These are phyloP conservation scores for Priocnemis perturbator DNA, from an alignment of 2,888 invertebrate genomes.

Conservation along the genomic window DNA sequence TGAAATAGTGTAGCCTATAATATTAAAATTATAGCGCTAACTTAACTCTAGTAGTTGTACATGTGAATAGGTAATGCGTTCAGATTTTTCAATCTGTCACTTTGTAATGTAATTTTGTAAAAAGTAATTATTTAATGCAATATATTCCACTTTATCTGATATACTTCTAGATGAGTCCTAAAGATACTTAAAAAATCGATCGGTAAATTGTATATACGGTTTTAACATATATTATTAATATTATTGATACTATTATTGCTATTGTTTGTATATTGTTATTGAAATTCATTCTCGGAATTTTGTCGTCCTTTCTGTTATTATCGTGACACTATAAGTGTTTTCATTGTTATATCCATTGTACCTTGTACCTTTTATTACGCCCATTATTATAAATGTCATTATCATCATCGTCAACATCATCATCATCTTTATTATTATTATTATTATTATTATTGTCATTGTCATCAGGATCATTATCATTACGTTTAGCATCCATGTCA, in stretches of 20 bases:
- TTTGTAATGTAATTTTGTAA: slow-evolving; percentile 75
- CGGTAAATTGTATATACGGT: slow-evolving; percentile 72
- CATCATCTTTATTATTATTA: background rate
- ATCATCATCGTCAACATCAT: background rate
- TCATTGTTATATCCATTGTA: slow-evolving; percentile 24
- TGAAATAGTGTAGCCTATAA: slow-evolving; percentile 60
- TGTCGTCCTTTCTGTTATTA: slow-evolving; percentile 53
- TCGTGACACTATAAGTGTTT: slow-evolving; percentile 46
- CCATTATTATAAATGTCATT: slow-evolving; percentile 5
- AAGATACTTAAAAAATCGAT: slow-evolving; percentile 58
- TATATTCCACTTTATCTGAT: slow-evolving; percentile 70
- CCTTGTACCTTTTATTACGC: background rate
- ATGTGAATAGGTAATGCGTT: slow-evolving; percentile 68
- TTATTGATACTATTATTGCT: slow-evolving; percentile 60
- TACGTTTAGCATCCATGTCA: background rate
- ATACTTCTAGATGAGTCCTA: slow-evolving; percentile 64
- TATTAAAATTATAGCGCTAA: slow-evolving; percentile 60
- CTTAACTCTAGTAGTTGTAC: slow-evolving; percentile 65
- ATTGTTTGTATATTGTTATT: slow-evolving; percentile 67
- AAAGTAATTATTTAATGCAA: slow-evolving; percentile 71
- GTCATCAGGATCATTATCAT: background rate
- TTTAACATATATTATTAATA: slow-evolving; percentile 69
- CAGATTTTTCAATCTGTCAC: slow-evolving; percentile 69
- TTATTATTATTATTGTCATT: slow-evolving; percentile 1
- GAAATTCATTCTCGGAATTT: slow-evolving; percentile 64